A percentile compares a stretch with the other conserved stretches of the same genome.
These are phyloP conservation scores for Plagiodera versicolora DNA, from an alignment of 2,888 invertebrate species.

Conservation along the genomic window DNA sequence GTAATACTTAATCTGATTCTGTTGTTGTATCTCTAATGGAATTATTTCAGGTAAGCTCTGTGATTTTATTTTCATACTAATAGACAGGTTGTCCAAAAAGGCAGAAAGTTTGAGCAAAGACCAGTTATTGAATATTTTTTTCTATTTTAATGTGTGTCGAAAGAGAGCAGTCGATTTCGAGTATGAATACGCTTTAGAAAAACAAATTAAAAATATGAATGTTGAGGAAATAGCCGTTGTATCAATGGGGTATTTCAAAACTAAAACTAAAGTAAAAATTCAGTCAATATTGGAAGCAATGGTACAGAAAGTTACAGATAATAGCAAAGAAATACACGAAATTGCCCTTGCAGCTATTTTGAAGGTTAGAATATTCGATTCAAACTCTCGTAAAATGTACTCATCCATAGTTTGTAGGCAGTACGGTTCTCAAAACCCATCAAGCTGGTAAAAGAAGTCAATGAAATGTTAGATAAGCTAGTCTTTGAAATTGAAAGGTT, in stretches of 20 bases:
- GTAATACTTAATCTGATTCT: slow-evolving; percentile 26
- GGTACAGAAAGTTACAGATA: slow-evolving; percentile 55
- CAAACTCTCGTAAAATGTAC: not conserved
- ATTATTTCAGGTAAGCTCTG: slow-evolving; percentile 55
- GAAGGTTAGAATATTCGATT: slow-evolving; percentile 53
- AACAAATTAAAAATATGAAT: slow-evolving; percentile 60
- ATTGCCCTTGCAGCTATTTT: slow-evolving; percentile 68
- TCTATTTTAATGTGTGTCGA: slow-evolving; percentile 65
- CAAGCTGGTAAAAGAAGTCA: slow-evolving; percentile 54
- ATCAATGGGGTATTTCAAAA: slow-evolving; percentile 79
- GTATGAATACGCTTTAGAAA: slow-evolving; percentile 62
- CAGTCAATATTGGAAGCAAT: slow-evolving; percentile 55
- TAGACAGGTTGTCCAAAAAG: slow-evolving; percentile 62
- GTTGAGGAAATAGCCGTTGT: slow-evolving; percentile 71
- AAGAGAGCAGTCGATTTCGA: slow-evolving; percentile 64
- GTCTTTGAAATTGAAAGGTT: slow-evolving; percentile 61
- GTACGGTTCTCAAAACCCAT: slow-evolving; percentile 62
- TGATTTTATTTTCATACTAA: slow-evolving; percentile 59
- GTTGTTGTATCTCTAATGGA: not conserved
- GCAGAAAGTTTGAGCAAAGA: slow-evolving; percentile 61
- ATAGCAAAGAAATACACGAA: slow-evolving; percentile 62
- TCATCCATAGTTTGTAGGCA: slow-evolving; percentile 42
- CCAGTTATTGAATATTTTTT: slow-evolving; percentile 69
- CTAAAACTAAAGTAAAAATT: slow-evolving; percentile 63
- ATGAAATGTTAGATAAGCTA: slow-evolving; percentile 59